Conservation (phyloP, 2,113 vertebrate genomes). For the Pachypanchax playfairii region DNA sequence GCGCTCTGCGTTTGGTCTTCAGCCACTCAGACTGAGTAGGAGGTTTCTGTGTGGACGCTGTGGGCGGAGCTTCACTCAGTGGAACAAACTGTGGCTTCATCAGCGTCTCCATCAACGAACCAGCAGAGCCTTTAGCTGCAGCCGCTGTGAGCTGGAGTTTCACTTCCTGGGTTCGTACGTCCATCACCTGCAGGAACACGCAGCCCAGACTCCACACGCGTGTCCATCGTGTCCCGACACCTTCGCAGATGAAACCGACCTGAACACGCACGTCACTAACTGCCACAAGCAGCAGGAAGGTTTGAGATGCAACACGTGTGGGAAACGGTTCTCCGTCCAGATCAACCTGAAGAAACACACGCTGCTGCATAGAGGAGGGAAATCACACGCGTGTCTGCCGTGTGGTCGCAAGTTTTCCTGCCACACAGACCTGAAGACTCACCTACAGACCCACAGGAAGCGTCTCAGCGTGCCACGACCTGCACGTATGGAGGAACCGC, state of each 20-base stretch:
- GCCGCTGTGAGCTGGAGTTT: conserved; percentile 51
- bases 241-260: conserved; percentile 12
- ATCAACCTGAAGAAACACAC: conserved; percentile 43
- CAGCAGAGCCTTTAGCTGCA: conserved; percentile 41
- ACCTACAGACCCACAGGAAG: conserved; percentile 27
- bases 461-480: conserved; percentile 13
- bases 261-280: conserved; percentile 21
- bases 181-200: conserved; percentile 57
- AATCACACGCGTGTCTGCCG: conserved; percentile 24
- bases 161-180: conserved; percentile 46
- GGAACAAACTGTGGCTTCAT: conserved; percentile 32
- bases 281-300: conserved; percentile 4
- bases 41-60: conserved; percentile 35
- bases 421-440: conserved; percentile 25
- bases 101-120: conserved; percentile 24
- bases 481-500: conserved; percentile 18
- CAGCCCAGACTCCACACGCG: conserved; percentile 17
- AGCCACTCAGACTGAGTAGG: conserved; percentile 12
- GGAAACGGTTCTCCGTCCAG: conserved; percentile 43
- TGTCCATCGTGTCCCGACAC: conserved; percentile 23
- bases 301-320: conserved; percentile 48
- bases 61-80: conserved; percentile 35
- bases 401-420: conserved; percentile 40
- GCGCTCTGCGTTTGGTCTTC: background rate
- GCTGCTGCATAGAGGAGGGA: conserved; percentile 46